Evolutionary conservation across 2,888 invertebrate species (phyloP).

Genomic region (Lasioglossum calceatum): DNA sequence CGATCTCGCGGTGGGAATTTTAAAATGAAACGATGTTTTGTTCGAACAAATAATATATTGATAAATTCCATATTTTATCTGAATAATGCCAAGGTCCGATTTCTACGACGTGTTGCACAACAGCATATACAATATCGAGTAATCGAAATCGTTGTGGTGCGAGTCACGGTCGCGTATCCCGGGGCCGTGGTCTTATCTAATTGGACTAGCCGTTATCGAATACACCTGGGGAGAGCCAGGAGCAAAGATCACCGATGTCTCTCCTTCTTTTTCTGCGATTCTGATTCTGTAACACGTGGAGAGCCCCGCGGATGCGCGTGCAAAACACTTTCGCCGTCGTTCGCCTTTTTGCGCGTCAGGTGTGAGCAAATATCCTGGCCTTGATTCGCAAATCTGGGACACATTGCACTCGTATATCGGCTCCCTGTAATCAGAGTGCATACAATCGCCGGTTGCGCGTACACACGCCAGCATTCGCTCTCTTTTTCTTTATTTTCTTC

Average conservation of each 20-base stretch:
- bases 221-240: not conserved
- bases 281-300: not conserved
- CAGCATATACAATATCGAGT: not conserved
- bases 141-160: not conserved
- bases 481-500: not conserved
- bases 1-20: not conserved
- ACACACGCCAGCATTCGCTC: not conserved
- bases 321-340: slow-evolving; percentile 57
- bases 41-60: too few species aligned
- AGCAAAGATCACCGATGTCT: not conserved
- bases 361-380: slow-evolving; percentile 56
- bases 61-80: not conserved
- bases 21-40: too few species aligned
- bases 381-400: slow-evolving; percentile 67
- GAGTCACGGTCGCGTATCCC: not conserved
- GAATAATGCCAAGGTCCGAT: not conserved
- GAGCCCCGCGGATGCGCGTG: slow-evolving; percentile 9
- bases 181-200: slow-evolving; percentile 31
- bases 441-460: slow-evolving; percentile 34
- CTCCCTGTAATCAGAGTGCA: slow-evolving; percentile 40
- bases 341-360: slow-evolving; percentile 44
- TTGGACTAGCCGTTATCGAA: slow-evolving; percentile 5
- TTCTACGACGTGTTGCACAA: not conserved
- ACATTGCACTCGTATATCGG: slow-evolving; percentile 30
- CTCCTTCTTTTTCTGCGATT: not conserved